Base-by-base conservation (phyloP, 1,140 invertebrate genomes). In the Calliopsis andreniformis region DNA sequence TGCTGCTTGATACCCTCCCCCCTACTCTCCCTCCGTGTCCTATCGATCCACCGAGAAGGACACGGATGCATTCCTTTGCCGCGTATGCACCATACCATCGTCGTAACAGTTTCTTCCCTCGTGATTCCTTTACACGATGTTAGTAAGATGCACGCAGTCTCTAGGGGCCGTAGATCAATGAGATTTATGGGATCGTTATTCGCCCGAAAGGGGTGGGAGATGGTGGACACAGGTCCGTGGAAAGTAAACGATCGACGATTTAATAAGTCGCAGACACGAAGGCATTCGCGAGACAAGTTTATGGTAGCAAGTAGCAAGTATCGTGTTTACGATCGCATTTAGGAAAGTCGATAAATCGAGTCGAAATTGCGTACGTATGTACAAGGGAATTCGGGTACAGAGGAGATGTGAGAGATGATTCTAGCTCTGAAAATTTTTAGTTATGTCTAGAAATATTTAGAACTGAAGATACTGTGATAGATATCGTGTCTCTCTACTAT, bases 181-280 rank as follows among this genome's bases (percentile, higher is more conserved):
- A 39, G 62, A 73, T 72, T 72, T 63, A 73, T 53, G 8, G 8
- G 61, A 45, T 55, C 35, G 45, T 63, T 43, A 42, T 12, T n/a
- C 45, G 12, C 16, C n/a, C n/a, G n/a, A n/a, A n/a, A n/a, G n/a
- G n/a, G n/a, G n/a, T n/a, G 30, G 12, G 3, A n/a, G 25, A 51
- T n/a, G 12, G 32, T 16, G 25, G 25, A 51, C 53, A 5, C 16
- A 10, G 28, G 49, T 5, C 3, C 23, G 14, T 14, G 8, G 35
- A 28, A 49, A 25, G 28, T 32, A 64, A n/a, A n/a, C n/a, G n/a
- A 28, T 14, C 61, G 47, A 64, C 18, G 59, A 64, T 53, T 72
- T 64, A 63, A 72, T 43, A 72, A 64, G 14, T 51, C 39, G 10
- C 30, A 28, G 28, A 12, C 51, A 16, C 35, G 25, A 18, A n/a